phyloP scores from a whole-genome alignment of 2,888 invertebrate genomes.

The Microplitis deprimator region DNA sequence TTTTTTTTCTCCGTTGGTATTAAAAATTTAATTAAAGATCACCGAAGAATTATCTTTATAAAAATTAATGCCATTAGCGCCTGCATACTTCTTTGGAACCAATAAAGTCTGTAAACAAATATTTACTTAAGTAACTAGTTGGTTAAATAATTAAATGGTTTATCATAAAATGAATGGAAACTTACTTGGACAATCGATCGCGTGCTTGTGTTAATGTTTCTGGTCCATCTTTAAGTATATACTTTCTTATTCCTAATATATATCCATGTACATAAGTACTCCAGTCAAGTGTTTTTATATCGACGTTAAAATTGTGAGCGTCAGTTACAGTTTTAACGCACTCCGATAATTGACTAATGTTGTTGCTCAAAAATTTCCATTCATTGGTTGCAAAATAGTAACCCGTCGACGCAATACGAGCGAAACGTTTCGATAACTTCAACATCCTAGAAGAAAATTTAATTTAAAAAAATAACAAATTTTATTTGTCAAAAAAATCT shows the following conservation, averaged over 20 bases:
- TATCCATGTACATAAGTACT: conserved; percentile 85
- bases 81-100: conserved; percentile 78
- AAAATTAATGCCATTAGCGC: conserved; percentile 76
- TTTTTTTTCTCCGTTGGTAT: neutral
- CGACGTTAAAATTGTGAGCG: conserved; percentile 77
- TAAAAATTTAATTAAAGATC: neutral
- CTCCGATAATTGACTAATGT: conserved; percentile 75
- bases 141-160: too few relatives aligned
- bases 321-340: conserved; percentile 75
- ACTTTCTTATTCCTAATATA: conserved; percentile 87
- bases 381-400: conserved; percentile 89
- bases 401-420: conserved; percentile 83
- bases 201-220: conserved; percentile 78
- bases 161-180: conserved; percentile 25
- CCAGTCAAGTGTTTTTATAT: conserved; percentile 81
- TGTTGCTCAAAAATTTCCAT: conserved; percentile 83
- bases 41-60: conserved; percentile 67
- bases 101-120: conserved; percentile 76
- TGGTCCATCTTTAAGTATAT: conserved; percentile 83
- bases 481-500: too few relatives aligned
- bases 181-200: conserved; percentile 78
- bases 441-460: conserved; percentile 77
- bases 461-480: neutral
- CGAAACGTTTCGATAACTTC: conserved; percentile 85
- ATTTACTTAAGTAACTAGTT: conserved; percentile 26